Evolutionary conservation across 2,113 vertebrate species (phyloP).

Genomic region (Psilopogon haemacephalus): DNA sequence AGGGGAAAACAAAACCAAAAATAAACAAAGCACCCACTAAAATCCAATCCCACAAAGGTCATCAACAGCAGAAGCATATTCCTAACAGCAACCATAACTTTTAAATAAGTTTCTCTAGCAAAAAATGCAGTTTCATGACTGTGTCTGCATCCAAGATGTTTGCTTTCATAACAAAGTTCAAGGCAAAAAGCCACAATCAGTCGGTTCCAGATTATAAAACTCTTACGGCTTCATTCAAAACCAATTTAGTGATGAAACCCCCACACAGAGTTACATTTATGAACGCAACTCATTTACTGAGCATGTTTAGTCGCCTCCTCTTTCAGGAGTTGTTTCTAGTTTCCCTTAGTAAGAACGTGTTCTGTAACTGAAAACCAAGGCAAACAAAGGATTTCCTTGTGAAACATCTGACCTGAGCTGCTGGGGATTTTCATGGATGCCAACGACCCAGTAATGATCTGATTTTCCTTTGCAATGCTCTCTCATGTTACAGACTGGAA

Average conservation of each 20-base stretch:
- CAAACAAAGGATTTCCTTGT: not conserved
- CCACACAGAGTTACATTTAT: not conserved
- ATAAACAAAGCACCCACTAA: not conserved
- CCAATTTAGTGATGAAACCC: not conserved
- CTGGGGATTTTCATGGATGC: constrained; percentile 91
- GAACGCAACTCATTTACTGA: not conserved
- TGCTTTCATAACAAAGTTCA: not conserved
- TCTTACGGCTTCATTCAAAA: not conserved
- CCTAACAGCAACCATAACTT: not conserved
- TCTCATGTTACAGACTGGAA: constrained; percentile 86
- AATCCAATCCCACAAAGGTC: not conserved
- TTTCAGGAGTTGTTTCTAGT: not conserved
- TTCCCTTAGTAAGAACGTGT: not conserved
- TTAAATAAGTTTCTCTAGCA: not conserved
- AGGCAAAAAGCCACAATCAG: not conserved
- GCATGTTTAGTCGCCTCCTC: not conserved
- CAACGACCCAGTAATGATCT: constrained; percentile 95
- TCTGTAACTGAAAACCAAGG: not conserved
- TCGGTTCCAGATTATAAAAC: not conserved
- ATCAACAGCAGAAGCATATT: not conserved
- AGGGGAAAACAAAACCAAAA: not conserved
- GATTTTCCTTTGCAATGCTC: constrained; percentile 93
- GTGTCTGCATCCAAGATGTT: not conserved
- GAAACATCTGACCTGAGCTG: constrained; percentile 86
- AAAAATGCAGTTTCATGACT: not conserved